Percentiles rank a stretch among this genome's conserved stretches.
Evolutionary conservation across 2,797 vertebrate genomes (phyloP).

Genomic region (Cyprinodon diabolis): DNA sequence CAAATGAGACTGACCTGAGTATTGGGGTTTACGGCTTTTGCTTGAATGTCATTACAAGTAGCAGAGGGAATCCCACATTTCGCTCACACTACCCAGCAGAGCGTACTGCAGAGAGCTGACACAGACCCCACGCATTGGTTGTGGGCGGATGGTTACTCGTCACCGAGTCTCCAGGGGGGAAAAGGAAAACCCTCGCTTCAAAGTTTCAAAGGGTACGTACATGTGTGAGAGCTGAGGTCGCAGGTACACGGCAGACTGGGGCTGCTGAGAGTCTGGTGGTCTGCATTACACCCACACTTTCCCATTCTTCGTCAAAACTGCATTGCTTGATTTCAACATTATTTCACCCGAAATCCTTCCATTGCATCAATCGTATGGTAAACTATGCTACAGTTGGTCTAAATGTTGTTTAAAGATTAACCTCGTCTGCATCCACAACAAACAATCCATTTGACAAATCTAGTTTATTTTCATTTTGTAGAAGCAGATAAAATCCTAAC

Average conservation of each 20-base stretch:
- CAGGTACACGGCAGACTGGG: neutral
- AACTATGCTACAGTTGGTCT: neutral
- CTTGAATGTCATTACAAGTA: conserved; percentile 40
- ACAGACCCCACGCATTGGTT: conserved; percentile 39
- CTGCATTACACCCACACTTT: conserved; percentile 35
- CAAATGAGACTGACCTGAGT: too few relatives aligned
- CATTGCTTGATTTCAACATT: conserved; percentile 3
- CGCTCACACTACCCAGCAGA: conserved; percentile 21
- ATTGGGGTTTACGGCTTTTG: neutral
- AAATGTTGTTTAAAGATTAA: neutral
- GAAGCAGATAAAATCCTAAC: neutral
- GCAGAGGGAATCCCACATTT: conserved; percentile 43
- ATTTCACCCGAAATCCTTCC: neutral
- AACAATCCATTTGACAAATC: neutral
- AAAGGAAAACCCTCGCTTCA: conserved; percentile 55
- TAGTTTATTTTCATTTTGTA: neutral
- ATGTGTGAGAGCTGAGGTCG: conserved; percentile 20
- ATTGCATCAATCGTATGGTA: neutral
- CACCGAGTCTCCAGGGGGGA: conserved; percentile 34
- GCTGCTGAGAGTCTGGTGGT: conserved; percentile 28
- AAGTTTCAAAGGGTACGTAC: neutral
- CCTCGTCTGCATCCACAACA: conserved; percentile 3
- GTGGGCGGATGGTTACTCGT: conserved; percentile 41
- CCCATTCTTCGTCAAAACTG: conserved; percentile 3
- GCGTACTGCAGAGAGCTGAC: conserved; percentile 15